phyloP scores from a whole-genome alignment of 2,113 vertebrate genomes.

The human region GRCh38 chr9:71801501-71802000 shows the following conservation, averaged over 20 bases:
- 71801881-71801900: slow-evolving; percentile 37
- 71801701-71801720: not conserved
- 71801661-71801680: not conserved
- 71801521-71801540: not conserved
- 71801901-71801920: slow-evolving; percentile 55
- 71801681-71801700: not conserved
- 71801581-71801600: slow-evolving; percentile 8
- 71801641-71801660: not conserved
- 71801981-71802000: not conserved
- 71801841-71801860: not conserved
- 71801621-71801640: not conserved
- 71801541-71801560: slow-evolving; percentile 16
- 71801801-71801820: slow-evolving; percentile 32
- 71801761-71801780: slow-evolving; percentile 2
- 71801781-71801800: not conserved
- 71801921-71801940: slow-evolving; percentile 67
- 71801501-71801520: not conserved
- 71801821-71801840: slow-evolving; percentile 29
- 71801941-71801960: slow-evolving; percentile 64
- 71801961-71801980: slow-evolving; percentile 50
- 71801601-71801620: slow-evolving; percentile 49
- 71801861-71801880: slow-evolving; percentile 43
- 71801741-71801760: not conserved
- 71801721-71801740: not conserved
- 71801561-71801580: slow-evolving; percentile 34